Evolutionary conservation across 2,113 vertebrate species (phyloP).

Genomic region (Lichenostomus cassidix): DNA sequence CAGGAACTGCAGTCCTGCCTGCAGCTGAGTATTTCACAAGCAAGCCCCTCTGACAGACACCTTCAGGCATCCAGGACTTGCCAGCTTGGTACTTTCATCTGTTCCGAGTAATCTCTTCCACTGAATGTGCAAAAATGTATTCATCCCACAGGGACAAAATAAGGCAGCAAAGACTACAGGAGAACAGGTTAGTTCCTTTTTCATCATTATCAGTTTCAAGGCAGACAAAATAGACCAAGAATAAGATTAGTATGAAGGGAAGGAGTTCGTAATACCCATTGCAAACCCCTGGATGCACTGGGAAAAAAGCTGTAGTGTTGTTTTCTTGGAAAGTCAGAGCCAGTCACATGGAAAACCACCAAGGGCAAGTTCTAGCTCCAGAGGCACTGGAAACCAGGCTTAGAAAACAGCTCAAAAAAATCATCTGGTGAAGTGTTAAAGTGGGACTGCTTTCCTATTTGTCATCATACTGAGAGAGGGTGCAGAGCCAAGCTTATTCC

Average conservation of each 20-base stretch:
- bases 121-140: not conserved
- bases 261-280: not conserved
- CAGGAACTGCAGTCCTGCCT: not conserved
- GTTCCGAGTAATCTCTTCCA: not conserved
- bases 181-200: not conserved
- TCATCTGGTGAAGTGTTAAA: not conserved
- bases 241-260: not conserved
- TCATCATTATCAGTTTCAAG: not conserved
- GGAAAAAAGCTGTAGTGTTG: accelerated
- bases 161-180: not conserved
- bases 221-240: not conserved
- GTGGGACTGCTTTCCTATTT: not conserved
- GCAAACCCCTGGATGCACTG: not conserved
- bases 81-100: not conserved
- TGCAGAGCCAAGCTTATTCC: not conserved
- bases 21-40: not conserved
- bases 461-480: not conserved
- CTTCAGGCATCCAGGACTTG: not conserved
- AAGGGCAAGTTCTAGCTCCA: not conserved
- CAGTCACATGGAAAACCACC: not conserved
- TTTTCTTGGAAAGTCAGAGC: not conserved
- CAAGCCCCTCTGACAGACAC: not conserved
- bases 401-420: not conserved
- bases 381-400: not conserved
- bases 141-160: not conserved